Base-by-base conservation (phyloP, 2,797 vertebrate genomes). In the Adrianichthys oophorus region DNA sequence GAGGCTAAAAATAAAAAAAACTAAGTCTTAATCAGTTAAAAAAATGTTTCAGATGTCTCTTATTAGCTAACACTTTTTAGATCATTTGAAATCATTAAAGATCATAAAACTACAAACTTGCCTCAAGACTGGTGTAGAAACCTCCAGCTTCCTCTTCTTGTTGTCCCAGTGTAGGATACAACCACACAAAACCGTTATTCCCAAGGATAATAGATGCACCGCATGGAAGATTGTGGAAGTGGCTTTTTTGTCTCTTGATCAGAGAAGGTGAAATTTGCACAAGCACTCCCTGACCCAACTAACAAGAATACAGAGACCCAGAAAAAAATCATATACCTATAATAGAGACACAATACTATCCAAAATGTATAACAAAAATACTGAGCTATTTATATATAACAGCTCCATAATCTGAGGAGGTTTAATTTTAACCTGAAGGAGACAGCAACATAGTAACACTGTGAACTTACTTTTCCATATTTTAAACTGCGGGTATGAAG, bases 401-500 rank as follows among this genome's bases (percentile, higher is more conserved):
- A 26, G 53, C 15, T 16, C 24, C n/a, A 57, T 18, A 52, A 1
- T 7, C 24, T 26, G 24, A 26, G 15, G 18, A 26, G 15, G 23
- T 4, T 5, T 42, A 21, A 8, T 14, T 5, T 14, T 29, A 29
- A 13, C 10, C 32, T 12, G 2, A 32, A 37, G 10, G 32, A 37
- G 32, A 37, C 12, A 13, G 12, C 10, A 13, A 32, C 29, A 32
- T 32, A 32, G 29, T 32, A 32, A 37, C 4, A 48, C 37, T 23
- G 0, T 46, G 26, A 2, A 70, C 79, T 72, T 83, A 98, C 97
- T 90, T 99, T 99, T 65, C 98, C 98, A 0, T 99, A 99, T 58
- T 97, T 99, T 62, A 99, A 93, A 83, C 98, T 99, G 65, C 97
- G 92, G 0, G 97, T 99, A 83, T 99, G 97, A 76, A 99, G 89